Conservation (phyloP, 2,888 invertebrate species). For the Junonia oenone region DNA sequence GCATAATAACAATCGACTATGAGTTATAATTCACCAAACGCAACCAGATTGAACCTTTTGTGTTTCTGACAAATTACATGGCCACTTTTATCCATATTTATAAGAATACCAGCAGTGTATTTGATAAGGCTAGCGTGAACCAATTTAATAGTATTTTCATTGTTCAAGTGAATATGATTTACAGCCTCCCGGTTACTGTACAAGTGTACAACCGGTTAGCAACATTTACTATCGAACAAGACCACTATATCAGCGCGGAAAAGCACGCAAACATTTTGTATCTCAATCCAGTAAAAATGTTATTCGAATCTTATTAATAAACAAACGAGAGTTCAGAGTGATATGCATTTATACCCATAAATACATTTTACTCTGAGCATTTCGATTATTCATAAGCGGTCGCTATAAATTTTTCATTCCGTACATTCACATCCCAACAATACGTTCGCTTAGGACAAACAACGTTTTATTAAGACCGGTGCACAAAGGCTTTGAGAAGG, state of each 20-base stretch:
- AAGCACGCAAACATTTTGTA: not conserved
- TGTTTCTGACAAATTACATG: constrained; percentile 66
- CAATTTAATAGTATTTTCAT: constrained; percentile 27
- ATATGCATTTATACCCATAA: constrained; percentile 31
- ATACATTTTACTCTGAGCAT: too few relatives aligned
- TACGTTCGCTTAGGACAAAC: constrained; percentile 59
- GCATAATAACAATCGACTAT: constrained; percentile 53
- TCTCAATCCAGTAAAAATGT: not conserved
- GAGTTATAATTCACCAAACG: constrained; percentile 57
- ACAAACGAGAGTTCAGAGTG: not conserved
- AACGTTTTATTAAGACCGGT: constrained; percentile 58
- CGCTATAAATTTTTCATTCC: constrained; percentile 53
- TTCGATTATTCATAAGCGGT: constrained; percentile 31
- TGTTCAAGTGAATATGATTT: constrained; percentile 27
- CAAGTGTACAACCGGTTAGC: constrained; percentile 12
- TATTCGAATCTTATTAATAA: not conserved
- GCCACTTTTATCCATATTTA: constrained; percentile 48
- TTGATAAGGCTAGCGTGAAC: constrained; percentile 24
- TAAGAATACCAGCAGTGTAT: constrained; percentile 24
- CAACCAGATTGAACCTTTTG: constrained; percentile 59
- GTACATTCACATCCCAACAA: constrained; percentile 50
- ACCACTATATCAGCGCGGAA: constrained; percentile 1
- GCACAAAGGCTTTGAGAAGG: constrained; percentile 45
- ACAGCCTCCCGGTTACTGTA: constrained; percentile 19
- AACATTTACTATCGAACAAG: constrained; percentile 18